Evolutionary conservation across 2,113 vertebrate genomes (phyloP), one percentile per base, ranked within the genome.

Genomic region (Eurystomus gularis): DNA sequence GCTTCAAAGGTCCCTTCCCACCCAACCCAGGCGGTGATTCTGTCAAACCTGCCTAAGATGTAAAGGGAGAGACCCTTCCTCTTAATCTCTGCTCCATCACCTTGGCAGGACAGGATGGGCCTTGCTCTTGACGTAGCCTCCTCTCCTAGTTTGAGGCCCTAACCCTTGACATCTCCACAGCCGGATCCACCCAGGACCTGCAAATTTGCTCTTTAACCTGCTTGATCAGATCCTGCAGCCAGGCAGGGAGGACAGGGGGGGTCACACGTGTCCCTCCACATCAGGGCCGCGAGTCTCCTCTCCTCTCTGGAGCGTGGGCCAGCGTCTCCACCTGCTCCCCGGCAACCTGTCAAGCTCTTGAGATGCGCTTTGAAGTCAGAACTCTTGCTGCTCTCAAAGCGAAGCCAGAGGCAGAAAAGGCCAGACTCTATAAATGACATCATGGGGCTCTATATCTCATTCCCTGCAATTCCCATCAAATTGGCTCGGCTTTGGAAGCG

Each of bases 131-230:
- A n/a, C n/a, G n/a, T n/a, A n/a, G n/a, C n/a, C n/a, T n/a, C n/a
- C n/a, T n/a, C n/a, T n/a, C 54, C 54, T 55, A 28, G 17, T 31
- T 55, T 31, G 29, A 55, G 29, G 28, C 54, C 54, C 52, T 29
- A 28, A 54, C 28, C 54, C 54, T 31, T 10, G 54, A 33, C 54
- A 31, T 29, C 29, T 42, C 83, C 54, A 3, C 11, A 12, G 39
- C n/a, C 11, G 54, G 28, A 3, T 16, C 64, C 65, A 3, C 62
- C n/a, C 60, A 6, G 40, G 28, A 20, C 54, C 33, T 7, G n/a
- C 49, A 23, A 8, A 11, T 31, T 11, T 13, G 28, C 64, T 1
- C 21, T 20, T 5, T 0, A 7, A 3, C 23, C 31, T 2, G 26
- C 2, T 13, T 15, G 11, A 1, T 18, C 6, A 18, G n/a, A 3